Evolutionary conservation across 2,888 invertebrate species (phyloP).

Genomic region (Pediacus dermestoides): DNA sequence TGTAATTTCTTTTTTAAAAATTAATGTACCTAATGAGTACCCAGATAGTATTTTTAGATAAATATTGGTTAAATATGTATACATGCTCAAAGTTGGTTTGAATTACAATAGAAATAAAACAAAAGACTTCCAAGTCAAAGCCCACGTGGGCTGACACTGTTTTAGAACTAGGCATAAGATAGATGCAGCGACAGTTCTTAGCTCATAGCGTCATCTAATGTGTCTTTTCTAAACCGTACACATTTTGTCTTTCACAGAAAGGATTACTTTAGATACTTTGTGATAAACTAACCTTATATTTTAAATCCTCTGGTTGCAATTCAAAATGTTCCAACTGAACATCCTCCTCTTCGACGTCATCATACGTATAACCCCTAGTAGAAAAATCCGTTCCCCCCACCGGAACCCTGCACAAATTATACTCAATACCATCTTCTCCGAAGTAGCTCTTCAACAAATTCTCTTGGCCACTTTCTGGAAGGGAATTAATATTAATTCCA

Average conservation of each 20-base stretch:
- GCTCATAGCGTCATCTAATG: no score
- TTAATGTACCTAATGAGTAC: no score
- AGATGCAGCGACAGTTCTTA: no score
- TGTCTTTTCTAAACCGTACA: slow-evolving; percentile 17
- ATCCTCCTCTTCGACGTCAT: slow-evolving; percentile 53
- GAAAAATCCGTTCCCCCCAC: slow-evolving; percentile 88
- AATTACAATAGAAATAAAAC: no score
- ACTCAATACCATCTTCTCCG: slow-evolving; percentile 63
- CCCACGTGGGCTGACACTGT: no score
- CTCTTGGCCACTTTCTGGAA: slow-evolving; percentile 54
- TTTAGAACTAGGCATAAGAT: no score
- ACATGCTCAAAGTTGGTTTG: no score
- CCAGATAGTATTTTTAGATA: no score
- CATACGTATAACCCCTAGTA: slow-evolving; percentile 73
- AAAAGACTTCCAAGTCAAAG: no score
- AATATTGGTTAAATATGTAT: no score
- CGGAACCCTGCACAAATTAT: slow-evolving; percentile 74
- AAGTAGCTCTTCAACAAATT: slow-evolving; percentile 64
- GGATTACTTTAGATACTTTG: slow-evolving; percentile 1
- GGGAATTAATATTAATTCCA: slow-evolving; percentile 64
- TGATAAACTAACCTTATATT: slow-evolving; percentile 60
- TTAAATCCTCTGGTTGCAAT: slow-evolving; percentile 63
- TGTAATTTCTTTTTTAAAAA: no score
- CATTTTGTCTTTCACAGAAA: slow-evolving; percentile 11
- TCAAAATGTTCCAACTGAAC: slow-evolving; percentile 59